A percentile compares a stretch with the other conserved stretches of the same genome.
phyloP scores from a whole-genome alignment of 2,888 invertebrate genomes.

The Hyalella azteca region DNA sequence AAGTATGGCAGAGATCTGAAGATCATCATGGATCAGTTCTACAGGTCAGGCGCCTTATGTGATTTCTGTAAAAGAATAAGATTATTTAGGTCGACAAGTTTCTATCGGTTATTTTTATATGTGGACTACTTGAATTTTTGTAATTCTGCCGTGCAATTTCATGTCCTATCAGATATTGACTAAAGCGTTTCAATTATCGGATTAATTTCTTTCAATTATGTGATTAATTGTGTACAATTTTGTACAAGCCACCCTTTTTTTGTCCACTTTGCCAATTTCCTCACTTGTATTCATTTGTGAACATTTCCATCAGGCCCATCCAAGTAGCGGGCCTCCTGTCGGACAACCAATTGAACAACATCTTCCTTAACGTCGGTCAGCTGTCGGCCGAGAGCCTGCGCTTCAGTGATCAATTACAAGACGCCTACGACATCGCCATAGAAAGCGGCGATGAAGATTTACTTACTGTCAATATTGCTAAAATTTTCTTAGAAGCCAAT shows the following conservation, averaged over 20 bases:
- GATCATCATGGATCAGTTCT: constrained; percentile 91
- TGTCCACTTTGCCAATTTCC: not conserved
- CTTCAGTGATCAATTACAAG: constrained; percentile 83
- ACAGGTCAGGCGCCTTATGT: constrained; percentile 92
- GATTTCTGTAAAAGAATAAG: too few species aligned
- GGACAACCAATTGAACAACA: constrained; percentile 87
- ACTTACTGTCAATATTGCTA: constrained; percentile 86
- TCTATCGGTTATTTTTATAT: too few species aligned
- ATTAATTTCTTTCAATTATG: too few species aligned
- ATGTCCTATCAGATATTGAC: too few species aligned
- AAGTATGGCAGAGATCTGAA: constrained; percentile 92
- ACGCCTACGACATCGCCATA: constrained; percentile 81
- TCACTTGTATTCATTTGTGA: not conserved
- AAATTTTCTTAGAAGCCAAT: constrained; percentile 86
- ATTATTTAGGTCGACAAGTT: too few species aligned
- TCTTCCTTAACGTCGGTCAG: constrained; percentile 93
- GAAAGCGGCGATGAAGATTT: constrained; percentile 74
- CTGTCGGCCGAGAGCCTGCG: constrained; percentile 78
- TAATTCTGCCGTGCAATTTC: too few species aligned
- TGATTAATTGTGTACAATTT: too few species aligned
- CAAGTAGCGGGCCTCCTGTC: constrained; percentile 86
- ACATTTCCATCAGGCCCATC: constrained; percentile 73
- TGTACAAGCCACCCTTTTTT: too few species aligned
- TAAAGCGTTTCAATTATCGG: too few species aligned
- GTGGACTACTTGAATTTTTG: too few species aligned